Evolutionary conservation across 2,113 vertebrate species (phyloP).

Genomic region (Spilogale gracilis): DNA sequence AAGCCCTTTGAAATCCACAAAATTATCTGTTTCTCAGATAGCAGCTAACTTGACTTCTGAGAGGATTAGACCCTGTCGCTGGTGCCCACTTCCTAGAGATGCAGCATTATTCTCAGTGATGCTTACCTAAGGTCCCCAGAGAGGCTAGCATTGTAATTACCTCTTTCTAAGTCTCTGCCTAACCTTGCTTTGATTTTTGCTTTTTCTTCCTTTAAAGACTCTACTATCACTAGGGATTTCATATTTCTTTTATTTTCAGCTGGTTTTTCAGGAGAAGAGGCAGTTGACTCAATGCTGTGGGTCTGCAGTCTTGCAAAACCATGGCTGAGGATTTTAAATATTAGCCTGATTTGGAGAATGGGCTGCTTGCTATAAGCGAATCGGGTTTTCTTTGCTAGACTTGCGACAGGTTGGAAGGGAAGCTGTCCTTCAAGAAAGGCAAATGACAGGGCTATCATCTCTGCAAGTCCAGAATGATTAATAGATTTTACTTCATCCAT

Average conservation of each 20-base stretch:
- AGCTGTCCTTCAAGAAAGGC: background rate
- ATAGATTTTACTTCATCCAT: background rate
- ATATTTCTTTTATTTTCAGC: conserved; percentile 27
- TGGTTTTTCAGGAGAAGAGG: conserved; percentile 17
- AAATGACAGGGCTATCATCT: background rate
- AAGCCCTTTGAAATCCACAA: conserved; percentile 24
- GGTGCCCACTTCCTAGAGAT: background rate
- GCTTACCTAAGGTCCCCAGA: background rate
- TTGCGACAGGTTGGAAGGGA: conserved; percentile 12
- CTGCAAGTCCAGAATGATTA: conserved; percentile 19
- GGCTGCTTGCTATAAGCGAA: background rate
- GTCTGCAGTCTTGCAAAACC: background rate
- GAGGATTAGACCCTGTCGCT: background rate
- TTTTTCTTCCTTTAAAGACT: conserved; percentile 46
- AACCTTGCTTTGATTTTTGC: conserved; percentile 26
- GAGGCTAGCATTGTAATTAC: background rate
- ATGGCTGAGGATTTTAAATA: background rate
- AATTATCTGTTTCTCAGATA: background rate
- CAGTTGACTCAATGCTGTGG: background rate
- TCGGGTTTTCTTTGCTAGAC: background rate
- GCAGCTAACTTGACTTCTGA: background rate
- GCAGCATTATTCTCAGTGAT: background rate
- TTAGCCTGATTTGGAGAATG: conserved; percentile 7
- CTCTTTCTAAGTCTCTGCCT: background rate
- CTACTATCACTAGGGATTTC: background rate